These are phyloP conservation scores for Pangasianodon hypophthalmus DNA, from an alignment of 2,113 vertebrate genomes.

Conservation along the genomic window DNA sequence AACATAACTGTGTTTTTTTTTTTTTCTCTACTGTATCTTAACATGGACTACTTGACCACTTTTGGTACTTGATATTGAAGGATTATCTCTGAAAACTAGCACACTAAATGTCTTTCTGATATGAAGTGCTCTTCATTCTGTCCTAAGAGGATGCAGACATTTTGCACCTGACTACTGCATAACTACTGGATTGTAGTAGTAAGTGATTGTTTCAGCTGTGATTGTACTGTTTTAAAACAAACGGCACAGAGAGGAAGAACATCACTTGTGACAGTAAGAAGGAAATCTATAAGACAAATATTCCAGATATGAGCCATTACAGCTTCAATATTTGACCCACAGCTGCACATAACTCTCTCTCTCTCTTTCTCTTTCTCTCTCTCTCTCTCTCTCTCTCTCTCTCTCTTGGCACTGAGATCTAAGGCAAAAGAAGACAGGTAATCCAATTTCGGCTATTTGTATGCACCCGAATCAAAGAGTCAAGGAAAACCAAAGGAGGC, in stretches of 20 bases:
- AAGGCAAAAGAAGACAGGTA: background rate
- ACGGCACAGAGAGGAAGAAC: too few relatives aligned
- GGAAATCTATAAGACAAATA: background rate
- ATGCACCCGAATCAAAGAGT: conserved; percentile 7
- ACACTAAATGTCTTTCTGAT: background rate
- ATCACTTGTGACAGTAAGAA: background rate
- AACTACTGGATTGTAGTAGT: too few relatives aligned
- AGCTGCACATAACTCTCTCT: background rate
- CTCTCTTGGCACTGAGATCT: background rate
- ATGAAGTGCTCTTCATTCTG: background rate
- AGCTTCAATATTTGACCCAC: background rate
- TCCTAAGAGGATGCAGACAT: too few relatives aligned
- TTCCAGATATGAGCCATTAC: background rate
- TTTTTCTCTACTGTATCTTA: background rate
- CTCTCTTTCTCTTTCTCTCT: background rate
- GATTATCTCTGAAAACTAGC: background rate
- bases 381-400: background rate
- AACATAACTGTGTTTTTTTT: background rate
- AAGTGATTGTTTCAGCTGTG: too few relatives aligned
- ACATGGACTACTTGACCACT: background rate
- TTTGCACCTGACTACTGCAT: too few relatives aligned
- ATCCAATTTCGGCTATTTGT: conserved; percentile 3
- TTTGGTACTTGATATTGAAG: background rate
- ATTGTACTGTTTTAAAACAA: too few relatives aligned
- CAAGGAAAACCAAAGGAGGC: background rate